phyloP scores from a whole-genome alignment of 2,113 vertebrate species.

The Cygnus atratus region DNA sequence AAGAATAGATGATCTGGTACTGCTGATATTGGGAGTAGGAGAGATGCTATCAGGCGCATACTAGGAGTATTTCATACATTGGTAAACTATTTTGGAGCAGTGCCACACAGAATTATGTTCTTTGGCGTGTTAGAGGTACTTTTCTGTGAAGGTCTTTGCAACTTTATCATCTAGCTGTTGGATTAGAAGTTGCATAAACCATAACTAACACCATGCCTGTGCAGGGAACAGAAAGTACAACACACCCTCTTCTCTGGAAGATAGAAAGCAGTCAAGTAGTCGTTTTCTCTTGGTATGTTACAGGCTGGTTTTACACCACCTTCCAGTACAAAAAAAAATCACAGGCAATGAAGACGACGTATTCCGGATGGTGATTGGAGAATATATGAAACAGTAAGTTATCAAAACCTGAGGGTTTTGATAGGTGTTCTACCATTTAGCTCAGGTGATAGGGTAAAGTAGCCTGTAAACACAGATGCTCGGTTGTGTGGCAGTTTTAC shows the following conservation, averaged over 20 bases:
- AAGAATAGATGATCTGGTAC: neutral
- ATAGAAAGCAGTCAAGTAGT: neutral
- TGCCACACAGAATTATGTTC: neutral
- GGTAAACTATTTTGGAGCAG: neutral
- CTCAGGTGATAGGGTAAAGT: neutral
- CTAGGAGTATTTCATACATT: neutral
- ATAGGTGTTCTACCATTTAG: neutral
- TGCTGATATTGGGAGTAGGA: neutral
- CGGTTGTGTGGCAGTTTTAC: neutral
- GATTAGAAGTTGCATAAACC: neutral
- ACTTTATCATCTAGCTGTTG: neutral
- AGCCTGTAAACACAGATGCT: neutral
- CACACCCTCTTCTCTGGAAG: neutral
- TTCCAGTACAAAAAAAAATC: neutral
- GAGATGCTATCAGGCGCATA: neutral
- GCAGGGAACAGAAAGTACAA: neutral
- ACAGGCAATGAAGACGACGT: neutral
- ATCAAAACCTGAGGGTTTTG: neutral
- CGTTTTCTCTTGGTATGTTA: neutral
- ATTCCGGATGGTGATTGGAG: neutral
- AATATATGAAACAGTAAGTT: neutral
- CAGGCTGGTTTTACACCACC: neutral
- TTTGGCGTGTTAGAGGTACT: neutral
- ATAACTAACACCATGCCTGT: neutral
- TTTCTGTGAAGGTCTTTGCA: neutral